Conservation (phyloP, 2,113 vertebrate species). For the Chitala chitala region DNA sequence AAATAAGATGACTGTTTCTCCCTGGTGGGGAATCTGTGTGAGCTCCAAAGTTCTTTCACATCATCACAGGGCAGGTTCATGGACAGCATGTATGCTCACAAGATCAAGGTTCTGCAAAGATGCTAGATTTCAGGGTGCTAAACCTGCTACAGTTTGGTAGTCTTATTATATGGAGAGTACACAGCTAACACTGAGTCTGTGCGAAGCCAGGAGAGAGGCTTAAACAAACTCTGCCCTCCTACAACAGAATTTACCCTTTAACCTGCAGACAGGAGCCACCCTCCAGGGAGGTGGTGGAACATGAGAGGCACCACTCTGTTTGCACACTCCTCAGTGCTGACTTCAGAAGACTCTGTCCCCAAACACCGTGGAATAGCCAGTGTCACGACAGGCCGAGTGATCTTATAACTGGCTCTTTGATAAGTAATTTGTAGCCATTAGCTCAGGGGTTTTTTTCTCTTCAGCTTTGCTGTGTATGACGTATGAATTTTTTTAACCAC, state of each 20-base stretch:
- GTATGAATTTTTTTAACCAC: not conserved
- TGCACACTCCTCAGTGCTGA: conserved; percentile 7
- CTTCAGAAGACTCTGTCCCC: conserved; percentile 4
- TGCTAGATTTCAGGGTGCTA: not conserved
- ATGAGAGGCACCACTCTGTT: conserved; percentile 19
- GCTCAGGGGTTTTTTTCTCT: not conserved
- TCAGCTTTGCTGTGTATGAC: not conserved
- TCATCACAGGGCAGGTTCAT: too few relatives aligned
- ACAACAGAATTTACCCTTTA: conserved; percentile 18
- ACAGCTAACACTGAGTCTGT: not conserved
- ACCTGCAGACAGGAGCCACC: not conserved
- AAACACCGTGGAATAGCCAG: not conserved
- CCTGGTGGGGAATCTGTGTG: not conserved
- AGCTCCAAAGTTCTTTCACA: not conserved
- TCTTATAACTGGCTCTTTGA: conserved; percentile 3
- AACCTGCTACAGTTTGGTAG: not conserved
- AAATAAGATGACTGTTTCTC: not conserved
- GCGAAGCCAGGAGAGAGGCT: not conserved
- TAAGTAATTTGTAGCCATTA: not conserved
- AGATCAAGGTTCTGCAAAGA: not conserved
- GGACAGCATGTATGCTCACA: not conserved
- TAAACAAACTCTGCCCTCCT: conserved; percentile 20
- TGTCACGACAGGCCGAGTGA: too few relatives aligned
- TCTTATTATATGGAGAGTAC: not conserved
- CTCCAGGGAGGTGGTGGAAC: not conserved